phyloP scores from a whole-genome alignment of 2,888 invertebrate genomes.

The Idaea biselata region DNA sequence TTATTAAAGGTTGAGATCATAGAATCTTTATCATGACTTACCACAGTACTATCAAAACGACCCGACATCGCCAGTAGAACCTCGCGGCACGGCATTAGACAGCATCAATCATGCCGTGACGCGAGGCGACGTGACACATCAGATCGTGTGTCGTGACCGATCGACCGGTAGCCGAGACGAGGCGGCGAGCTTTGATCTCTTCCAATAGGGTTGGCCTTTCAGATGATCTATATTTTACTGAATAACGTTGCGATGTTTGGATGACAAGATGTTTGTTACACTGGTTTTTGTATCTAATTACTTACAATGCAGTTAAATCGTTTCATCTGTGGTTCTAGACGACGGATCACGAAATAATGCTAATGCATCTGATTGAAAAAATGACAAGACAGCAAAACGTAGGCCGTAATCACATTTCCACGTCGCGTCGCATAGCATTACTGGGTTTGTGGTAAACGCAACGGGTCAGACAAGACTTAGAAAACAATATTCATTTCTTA shows the following conservation, averaged over 20 bases:
- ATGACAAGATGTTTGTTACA: no score
- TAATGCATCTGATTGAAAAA: no score
- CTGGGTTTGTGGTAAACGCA: no score
- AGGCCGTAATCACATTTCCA: no score
- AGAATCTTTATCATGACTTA: neutral
- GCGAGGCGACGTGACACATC: slow-evolving; percentile 10
- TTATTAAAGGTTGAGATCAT: neutral
- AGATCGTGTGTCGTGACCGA: slow-evolving; percentile 19
- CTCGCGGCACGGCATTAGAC: slow-evolving; percentile 4
- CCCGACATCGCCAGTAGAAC: neutral
- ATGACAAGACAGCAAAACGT: no score
- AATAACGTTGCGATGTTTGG: neutral
- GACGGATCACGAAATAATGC: no score
- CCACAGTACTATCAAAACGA: neutral
- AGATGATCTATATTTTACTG: neutral
- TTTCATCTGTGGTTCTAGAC: no score
- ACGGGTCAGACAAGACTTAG: no score
- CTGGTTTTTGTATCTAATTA: no score
- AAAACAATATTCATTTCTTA: no score
- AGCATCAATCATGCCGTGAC: slow-evolving; percentile 19
- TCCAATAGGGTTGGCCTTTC: slow-evolving; percentile 13
- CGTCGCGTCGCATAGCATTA: no score
- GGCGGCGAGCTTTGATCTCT: slow-evolving; percentile 20
- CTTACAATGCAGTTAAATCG: no score
- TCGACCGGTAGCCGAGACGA: slow-evolving; percentile 12